Conservation (phyloP, 2,113 vertebrate genomes). For the Connochaetes taurinus region DNA sequence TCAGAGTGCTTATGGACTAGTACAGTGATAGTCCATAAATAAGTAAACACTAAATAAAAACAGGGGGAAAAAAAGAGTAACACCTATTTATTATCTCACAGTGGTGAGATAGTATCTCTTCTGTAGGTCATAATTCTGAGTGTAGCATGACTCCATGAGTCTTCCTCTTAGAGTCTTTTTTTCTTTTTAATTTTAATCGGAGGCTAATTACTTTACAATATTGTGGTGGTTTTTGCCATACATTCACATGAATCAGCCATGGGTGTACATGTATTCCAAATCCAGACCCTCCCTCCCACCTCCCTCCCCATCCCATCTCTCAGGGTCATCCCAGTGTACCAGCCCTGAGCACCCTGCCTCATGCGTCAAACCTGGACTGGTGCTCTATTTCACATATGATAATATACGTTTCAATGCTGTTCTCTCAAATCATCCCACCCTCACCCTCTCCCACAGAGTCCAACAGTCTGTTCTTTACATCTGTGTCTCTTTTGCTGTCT, state of each 20-base stretch:
- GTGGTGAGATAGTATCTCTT: not conserved
- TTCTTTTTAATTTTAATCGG: not conserved
- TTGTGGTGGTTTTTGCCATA: not conserved
- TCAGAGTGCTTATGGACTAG: not conserved
- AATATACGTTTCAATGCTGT: not conserved
- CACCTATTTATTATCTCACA: not conserved
- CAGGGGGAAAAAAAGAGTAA: not conserved
- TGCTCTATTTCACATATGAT: not conserved
- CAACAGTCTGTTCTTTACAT: not conserved
- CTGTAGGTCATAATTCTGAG: not conserved
- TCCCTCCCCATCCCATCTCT: not conserved
- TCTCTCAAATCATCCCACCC: not conserved
- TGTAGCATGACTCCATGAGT: not conserved
- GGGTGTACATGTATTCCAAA: not conserved
- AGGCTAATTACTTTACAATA: not conserved
- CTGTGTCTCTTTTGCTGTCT: not conserved
- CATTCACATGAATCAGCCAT: not conserved
- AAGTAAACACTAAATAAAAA: not conserved
- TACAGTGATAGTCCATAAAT: not conserved
- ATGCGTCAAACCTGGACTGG: not conserved
- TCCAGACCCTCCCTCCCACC: not conserved
- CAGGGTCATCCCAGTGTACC: not conserved
- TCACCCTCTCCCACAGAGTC: not conserved
- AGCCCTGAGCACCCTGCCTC: not conserved
- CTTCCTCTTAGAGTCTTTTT: not conserved